Percentiles rank a stretch among this genome's conserved stretches.
phyloP scores from a whole-genome alignment of 2,113 vertebrate species.

The Manacus vitellinus region DNA sequence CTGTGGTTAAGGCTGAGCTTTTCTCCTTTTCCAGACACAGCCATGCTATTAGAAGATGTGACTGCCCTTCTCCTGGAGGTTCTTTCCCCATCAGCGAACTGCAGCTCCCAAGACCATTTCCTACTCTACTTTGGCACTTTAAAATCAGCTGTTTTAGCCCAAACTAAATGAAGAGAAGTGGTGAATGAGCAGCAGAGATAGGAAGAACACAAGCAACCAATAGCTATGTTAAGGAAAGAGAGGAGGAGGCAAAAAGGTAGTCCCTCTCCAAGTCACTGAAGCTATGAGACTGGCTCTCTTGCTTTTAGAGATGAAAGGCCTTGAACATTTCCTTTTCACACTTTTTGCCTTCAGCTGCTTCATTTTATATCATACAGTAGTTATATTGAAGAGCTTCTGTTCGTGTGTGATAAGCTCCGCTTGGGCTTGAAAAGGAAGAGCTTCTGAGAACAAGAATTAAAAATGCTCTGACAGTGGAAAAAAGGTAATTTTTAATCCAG shows the following conservation, averaged over 20 bases:
- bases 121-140: not conserved
- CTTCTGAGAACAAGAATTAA: constrained; percentile 25
- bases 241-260: not conserved
- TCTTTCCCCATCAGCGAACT: not conserved
- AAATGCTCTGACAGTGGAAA: not conserved
- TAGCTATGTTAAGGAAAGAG: not conserved
- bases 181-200: not conserved
- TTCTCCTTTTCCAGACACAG: not conserved
- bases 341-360: not conserved
- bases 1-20: not conserved
- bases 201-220: not conserved
- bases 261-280: not conserved
- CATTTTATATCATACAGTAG: not conserved
- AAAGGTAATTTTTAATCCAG: not conserved
- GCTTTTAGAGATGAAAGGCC: not conserved
- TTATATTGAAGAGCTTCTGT: not conserved
- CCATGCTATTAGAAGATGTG: not conserved
- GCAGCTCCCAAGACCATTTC: not conserved
- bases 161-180: not conserved
- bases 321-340: not conserved
- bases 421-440: not conserved
- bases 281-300: not conserved
- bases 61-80: not conserved
- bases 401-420: not conserved
- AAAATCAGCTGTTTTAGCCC: not conserved